phyloP scores from a whole-genome alignment of 2,113 vertebrate genomes.

The Gymnarchus niloticus region DNA sequence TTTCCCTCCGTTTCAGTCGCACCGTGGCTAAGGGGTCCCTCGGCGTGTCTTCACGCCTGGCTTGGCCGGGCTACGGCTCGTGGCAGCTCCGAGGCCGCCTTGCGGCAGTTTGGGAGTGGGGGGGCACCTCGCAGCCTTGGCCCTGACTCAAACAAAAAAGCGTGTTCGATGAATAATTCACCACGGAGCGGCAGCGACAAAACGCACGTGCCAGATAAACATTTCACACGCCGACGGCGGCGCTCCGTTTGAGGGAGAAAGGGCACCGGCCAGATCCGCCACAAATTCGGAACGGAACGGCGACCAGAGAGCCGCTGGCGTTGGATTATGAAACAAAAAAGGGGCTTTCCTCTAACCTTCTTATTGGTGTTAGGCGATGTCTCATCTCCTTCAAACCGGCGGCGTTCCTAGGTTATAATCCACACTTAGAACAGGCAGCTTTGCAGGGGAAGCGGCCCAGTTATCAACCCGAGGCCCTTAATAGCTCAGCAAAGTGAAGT shows the following conservation, averaged over 20 bases:
- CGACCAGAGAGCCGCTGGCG: constrained; percentile 29
- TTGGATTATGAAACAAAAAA: constrained; percentile 36
- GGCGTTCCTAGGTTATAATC: constrained; percentile 42
- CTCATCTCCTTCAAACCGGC: constrained; percentile 43
- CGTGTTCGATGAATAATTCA: constrained; percentile 58
- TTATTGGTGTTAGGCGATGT: constrained; percentile 41
- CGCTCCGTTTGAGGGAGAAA: constrained; percentile 35
- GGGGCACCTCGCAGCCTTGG: constrained; percentile 33
- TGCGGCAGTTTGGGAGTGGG: neutral
- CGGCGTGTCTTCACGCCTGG: constrained; percentile 31
- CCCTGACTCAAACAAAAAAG: constrained; percentile 36
- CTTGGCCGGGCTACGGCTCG: constrained; percentile 26
- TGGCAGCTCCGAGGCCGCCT: constrained; percentile 7
- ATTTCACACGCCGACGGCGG: constrained; percentile 48
- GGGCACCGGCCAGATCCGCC: constrained; percentile 17
- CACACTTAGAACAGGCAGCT: constrained; percentile 54
- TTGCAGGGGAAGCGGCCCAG: constrained; percentile 46
- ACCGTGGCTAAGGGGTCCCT: constrained; percentile 37
- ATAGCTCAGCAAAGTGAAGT: constrained; percentile 20
- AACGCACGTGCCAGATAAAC: constrained; percentile 56
- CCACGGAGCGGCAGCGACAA: constrained; percentile 46
- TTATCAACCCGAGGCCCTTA: constrained; percentile 33
- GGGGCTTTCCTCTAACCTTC: constrained; percentile 38
- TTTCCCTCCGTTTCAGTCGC: constrained; percentile 28
- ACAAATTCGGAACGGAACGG: constrained; percentile 33